Evolutionary conservation across 2,888 invertebrate species (phyloP).

Genomic region (Ochlodes sylvanus): DNA sequence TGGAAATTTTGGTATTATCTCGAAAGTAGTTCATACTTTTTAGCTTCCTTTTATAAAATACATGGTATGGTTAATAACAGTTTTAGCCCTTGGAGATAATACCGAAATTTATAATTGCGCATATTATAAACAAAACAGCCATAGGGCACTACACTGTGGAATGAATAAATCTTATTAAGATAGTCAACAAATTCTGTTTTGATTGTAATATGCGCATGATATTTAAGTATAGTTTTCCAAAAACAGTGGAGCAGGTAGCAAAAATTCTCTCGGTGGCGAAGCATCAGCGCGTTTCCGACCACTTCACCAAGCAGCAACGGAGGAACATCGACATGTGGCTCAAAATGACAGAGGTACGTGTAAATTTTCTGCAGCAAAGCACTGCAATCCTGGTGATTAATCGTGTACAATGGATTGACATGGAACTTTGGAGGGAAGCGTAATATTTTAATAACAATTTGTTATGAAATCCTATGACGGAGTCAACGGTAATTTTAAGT

Average conservation of each 20-base stretch:
- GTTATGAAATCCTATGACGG: too few species aligned
- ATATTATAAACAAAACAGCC: constrained; percentile 7
- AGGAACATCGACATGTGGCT: constrained; percentile 99
- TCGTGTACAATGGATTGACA: not conserved
- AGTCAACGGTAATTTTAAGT: too few species aligned
- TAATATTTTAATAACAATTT: not conserved
- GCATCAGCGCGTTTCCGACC: constrained; percentile 99
- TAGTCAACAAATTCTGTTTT: not conserved
- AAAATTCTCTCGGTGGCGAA: constrained; percentile 97
- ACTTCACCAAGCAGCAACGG: constrained; percentile 99
- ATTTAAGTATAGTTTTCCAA: constrained; percentile 46
- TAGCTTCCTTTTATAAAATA: too few species aligned
- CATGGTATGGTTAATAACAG: too few species aligned
- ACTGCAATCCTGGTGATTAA: not conserved
- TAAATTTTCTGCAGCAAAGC: not conserved
- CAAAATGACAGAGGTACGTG: constrained; percentile 94
- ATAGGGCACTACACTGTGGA: too few species aligned
- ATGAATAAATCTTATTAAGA: not conserved
- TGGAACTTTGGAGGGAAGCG: not conserved
- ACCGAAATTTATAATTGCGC: not conserved
- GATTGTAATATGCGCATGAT: not conserved
- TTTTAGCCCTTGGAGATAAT: not conserved
- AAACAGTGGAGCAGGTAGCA: constrained; percentile 97
- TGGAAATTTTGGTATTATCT: too few species aligned
- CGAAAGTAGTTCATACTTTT: too few species aligned